Conservation (phyloP, 2,888 invertebrate species). For the Pyrrhopygopsis socrates region DNA sequence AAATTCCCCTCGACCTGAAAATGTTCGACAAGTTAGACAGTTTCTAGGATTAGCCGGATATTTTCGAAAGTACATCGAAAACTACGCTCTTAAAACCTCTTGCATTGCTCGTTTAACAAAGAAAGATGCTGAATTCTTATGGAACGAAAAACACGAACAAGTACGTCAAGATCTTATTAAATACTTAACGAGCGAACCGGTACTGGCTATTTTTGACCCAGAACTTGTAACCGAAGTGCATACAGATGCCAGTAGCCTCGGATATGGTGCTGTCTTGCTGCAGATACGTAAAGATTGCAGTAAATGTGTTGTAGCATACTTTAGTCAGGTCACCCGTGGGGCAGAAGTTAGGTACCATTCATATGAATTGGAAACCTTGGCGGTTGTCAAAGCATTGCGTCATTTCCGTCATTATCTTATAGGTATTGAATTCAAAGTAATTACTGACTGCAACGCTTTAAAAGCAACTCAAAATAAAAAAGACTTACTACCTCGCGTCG, state of each 20-base stretch:
- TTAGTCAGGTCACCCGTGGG: not conserved
- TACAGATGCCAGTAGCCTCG: conserved; percentile 68
- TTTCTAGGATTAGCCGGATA: conserved; percentile 74
- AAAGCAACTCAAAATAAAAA: conserved; percentile 84
- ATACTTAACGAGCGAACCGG: conserved; percentile 50
- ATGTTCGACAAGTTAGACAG: conserved; percentile 66
- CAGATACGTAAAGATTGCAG: not conserved
- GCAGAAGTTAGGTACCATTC: not conserved
- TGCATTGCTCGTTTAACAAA: conserved; percentile 46
- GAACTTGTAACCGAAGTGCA: conserved; percentile 59
- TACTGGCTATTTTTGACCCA: conserved; percentile 68
- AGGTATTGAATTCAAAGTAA: not conserved
- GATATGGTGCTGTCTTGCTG: conserved; percentile 58
- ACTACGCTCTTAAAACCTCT: conserved; percentile 48
- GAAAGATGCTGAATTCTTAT: conserved; percentile 54
- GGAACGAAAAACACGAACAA: conserved; percentile 51
- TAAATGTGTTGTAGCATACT: not conserved
- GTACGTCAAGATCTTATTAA: conserved; percentile 58
- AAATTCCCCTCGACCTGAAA: conserved; percentile 30
- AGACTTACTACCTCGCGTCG: conserved; percentile 85
- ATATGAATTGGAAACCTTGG: conserved; percentile 3
- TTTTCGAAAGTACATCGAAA: conserved; percentile 68
- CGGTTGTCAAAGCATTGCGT: not conserved
- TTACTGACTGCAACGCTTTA: conserved; percentile 78
- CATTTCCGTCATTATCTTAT: conserved; percentile 2